Evolutionary conservation across 2,113 vertebrate genomes (phyloP).

Genomic region (Coptodon rendalli): DNA sequence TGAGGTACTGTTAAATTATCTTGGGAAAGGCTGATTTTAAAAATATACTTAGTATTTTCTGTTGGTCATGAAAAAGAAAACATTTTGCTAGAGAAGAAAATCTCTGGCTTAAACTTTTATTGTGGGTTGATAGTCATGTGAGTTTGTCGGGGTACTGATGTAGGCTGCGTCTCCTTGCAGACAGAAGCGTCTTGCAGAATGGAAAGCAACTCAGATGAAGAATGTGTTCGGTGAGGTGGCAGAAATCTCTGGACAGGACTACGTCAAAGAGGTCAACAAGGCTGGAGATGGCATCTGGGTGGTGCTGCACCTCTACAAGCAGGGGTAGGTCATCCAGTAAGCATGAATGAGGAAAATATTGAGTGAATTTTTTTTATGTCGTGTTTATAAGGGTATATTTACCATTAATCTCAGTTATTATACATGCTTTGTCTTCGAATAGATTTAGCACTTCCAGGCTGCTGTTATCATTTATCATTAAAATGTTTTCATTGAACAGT

Average conservation of each 20-base stretch:
- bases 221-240: conserved; percentile 83
- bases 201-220: conserved; percentile 85
- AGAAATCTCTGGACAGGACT: conserved; percentile 95
- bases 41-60: not conserved
- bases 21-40: not conserved
- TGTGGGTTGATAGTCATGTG: not conserved
- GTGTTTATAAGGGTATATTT: not conserved
- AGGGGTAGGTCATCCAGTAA: conserved; percentile 76
- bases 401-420: not conserved
- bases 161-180: conserved; percentile 50
- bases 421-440: not conserved
- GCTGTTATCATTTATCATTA: not conserved
- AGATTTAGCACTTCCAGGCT: not conserved
- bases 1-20: not conserved
- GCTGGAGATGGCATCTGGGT: conserved; percentile 90
- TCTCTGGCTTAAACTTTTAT: not conserved
- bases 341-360: not conserved
- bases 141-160: not conserved
- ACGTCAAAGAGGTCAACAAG: conserved; percentile 90
- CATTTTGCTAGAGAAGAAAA: not conserved
- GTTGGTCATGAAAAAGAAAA: not conserved
- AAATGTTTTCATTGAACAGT: not conserved
- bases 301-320: conserved; percentile 93
- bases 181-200: conserved; percentile 87
- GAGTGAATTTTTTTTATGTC: rapidly evolving